These are phyloP conservation scores for Dendrolimus pini DNA, from an alignment of 2,888 invertebrate genomes.

Conservation along the genomic window DNA sequence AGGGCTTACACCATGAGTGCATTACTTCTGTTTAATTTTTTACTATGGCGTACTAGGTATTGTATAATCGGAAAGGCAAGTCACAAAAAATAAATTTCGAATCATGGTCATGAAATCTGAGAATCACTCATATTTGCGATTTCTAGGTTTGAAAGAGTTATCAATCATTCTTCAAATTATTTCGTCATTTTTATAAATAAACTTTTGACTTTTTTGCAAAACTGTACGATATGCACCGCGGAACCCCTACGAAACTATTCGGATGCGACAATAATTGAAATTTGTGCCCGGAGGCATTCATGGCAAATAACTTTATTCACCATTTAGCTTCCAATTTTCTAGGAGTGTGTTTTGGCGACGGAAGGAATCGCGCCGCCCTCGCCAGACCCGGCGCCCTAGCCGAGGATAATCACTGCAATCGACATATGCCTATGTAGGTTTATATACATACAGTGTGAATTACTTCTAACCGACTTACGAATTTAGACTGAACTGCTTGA, in stretches of 20 bases:
- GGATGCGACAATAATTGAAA: slow-evolving; percentile 76
- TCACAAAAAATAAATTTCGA: too few relatives aligned
- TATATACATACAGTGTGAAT: not conserved
- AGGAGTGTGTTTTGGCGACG: slow-evolving; percentile 46
- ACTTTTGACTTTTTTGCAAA: slow-evolving; percentile 12
- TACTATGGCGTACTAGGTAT: too few relatives aligned
- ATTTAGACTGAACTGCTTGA: too few relatives aligned
- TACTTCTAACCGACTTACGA: too few relatives aligned
- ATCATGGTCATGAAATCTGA: too few relatives aligned
- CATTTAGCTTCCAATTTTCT: slow-evolving; percentile 68
- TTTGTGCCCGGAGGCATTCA: slow-evolving; percentile 77
- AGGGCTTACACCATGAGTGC: too few relatives aligned
- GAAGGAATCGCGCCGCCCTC: slow-evolving; percentile 27
- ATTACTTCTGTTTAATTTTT: too few relatives aligned
- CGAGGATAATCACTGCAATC: not conserved
- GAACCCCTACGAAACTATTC: slow-evolving; percentile 68
- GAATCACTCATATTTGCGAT: too few relatives aligned
- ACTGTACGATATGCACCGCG: slow-evolving; percentile 31
- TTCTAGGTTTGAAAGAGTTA: too few relatives aligned
- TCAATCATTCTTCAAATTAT: too few relatives aligned
- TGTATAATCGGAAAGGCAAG: too few relatives aligned
- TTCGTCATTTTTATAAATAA: too few relatives aligned
- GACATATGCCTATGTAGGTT: not conserved
- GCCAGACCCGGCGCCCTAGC: slow-evolving; percentile 4
- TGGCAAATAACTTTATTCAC: slow-evolving; percentile 74